phyloP scores from a whole-genome alignment of 1,140 invertebrate genomes.

The Drosophila kohkoa region DNA sequence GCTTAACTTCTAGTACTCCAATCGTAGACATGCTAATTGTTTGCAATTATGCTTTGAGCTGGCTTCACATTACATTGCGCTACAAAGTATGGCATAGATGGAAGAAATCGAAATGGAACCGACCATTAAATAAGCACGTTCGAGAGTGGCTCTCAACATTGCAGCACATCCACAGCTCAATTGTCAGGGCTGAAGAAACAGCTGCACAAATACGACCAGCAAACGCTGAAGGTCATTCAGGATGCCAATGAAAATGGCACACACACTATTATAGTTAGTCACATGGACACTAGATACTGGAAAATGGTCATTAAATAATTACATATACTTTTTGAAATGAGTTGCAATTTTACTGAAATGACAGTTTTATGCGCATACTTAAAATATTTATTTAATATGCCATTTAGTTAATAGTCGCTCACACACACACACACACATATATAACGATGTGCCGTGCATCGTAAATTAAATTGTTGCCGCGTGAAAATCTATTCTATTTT shows the following conservation, averaged over 20 bases:
- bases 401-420: conserved; percentile 15
- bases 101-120: conserved; percentile 36
- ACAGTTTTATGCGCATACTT: conserved; percentile 1
- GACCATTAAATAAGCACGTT: conserved; percentile 53
- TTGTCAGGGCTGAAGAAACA: background rate
- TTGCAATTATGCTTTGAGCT: conserved; percentile 79
- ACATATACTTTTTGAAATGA: background rate
- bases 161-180: conserved; percentile 29
- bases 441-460: background rate
- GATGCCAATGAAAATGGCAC: background rate
- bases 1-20: background rate
- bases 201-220: conserved; percentile 8
- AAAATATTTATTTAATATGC: conserved; percentile 2
- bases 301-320: conserved; percentile 14
- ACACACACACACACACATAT: too few relatives aligned
- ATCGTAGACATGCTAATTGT: conserved; percentile 72
- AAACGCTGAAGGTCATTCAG: conserved; percentile 9
- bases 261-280: too few relatives aligned
- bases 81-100: conserved; percentile 47
- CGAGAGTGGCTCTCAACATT: conserved; percentile 28
- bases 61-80: conserved; percentile 47
- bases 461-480: conserved; percentile 23
- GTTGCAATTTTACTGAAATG: conserved; percentile 4
- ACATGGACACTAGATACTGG: background rate
- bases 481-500: conserved; percentile 10